These are phyloP conservation scores for Mesaphorura yosii DNA, from an alignment of 1,140 invertebrate species.

Conservation along the genomic window DNA sequence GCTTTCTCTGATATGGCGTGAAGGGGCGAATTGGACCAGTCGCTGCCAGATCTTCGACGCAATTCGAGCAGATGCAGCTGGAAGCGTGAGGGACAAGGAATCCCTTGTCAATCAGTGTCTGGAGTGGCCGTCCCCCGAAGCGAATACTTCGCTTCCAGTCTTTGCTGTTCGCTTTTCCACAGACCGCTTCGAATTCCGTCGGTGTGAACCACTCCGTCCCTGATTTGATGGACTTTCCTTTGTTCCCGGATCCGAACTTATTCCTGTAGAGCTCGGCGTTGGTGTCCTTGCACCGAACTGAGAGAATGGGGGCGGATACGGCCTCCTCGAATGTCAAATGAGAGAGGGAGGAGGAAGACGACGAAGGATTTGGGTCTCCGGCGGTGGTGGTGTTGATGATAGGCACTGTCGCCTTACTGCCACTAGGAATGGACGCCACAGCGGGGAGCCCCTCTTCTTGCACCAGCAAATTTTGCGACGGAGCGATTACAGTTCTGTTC, in stretches of 20 bases:
- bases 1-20: constrained; percentile 72
- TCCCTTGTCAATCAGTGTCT: constrained; percentile 82
- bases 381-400: background rate
- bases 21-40: constrained; percentile 80
- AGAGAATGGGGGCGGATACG: constrained; percentile 66
- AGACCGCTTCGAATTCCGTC: constrained; percentile 81
- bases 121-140: constrained; percentile 76
- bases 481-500: background rate
- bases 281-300: constrained; percentile 59
- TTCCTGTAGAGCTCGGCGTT: constrained; percentile 79
- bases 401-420: constrained; percentile 6
- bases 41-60: constrained; percentile 79
- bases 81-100: constrained; percentile 84
- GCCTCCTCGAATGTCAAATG: constrained; percentile 57
- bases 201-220: constrained; percentile 80
- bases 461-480: constrained; percentile 9
- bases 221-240: constrained; percentile 77
- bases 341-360: no score
- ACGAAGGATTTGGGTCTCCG: constrained; percentile 14
- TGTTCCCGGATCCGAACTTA: constrained; percentile 74
- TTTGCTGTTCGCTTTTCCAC: constrained; percentile 82
- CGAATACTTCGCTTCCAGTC: constrained; percentile 89
- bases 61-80: constrained; percentile 85
- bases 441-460: constrained; percentile 2
- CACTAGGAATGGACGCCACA: no score